These are phyloP conservation scores for Xylota sylvarum DNA, from an alignment of 2,888 invertebrate species.

Conservation along the genomic window DNA sequence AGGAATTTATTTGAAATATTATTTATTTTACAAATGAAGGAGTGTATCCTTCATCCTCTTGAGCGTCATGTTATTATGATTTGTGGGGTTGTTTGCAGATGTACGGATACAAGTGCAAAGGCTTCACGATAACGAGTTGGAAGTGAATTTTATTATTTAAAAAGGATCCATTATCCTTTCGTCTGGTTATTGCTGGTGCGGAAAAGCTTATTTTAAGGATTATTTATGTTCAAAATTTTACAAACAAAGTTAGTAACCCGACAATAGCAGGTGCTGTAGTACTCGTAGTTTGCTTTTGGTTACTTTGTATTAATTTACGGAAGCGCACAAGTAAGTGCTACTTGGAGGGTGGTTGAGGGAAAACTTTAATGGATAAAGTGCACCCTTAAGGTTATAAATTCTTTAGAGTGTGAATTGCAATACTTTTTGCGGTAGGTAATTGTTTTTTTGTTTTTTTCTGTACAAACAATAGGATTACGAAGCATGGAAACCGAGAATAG, in stretches of 20 bases:
- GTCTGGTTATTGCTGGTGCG: background rate
- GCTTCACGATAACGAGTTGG: conserved; percentile 24
- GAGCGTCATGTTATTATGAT: background rate
- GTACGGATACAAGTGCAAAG: background rate
- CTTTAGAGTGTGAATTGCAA: background rate
- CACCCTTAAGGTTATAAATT: conserved; percentile 6
- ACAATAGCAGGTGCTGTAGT: conserved; percentile 18
- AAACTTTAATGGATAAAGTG: conserved; percentile 14
- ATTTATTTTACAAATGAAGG: background rate
- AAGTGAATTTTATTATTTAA: conserved; percentile 29
- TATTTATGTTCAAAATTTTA: background rate
- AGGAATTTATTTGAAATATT: conserved; percentile 40
- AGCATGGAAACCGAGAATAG: background rate
- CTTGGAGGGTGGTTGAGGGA: background rate
- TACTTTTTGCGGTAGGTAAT: background rate
- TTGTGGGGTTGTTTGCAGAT: conserved; percentile 10
- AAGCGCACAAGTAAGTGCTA: background rate
- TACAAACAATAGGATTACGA: background rate
- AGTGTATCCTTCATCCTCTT: background rate
- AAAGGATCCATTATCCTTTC: conserved; percentile 1
- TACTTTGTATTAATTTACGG: background rate
- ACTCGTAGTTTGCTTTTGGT: conserved; percentile 1
- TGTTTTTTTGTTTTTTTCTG: background rate
- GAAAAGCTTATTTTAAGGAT: background rate
- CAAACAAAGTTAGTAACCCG: conserved; percentile 23